A percentile compares a stretch with the other conserved stretches of the same genome.
phyloP scores from a whole-genome alignment of 2,888 invertebrate genomes.

The Monopis laevigella region DNA sequence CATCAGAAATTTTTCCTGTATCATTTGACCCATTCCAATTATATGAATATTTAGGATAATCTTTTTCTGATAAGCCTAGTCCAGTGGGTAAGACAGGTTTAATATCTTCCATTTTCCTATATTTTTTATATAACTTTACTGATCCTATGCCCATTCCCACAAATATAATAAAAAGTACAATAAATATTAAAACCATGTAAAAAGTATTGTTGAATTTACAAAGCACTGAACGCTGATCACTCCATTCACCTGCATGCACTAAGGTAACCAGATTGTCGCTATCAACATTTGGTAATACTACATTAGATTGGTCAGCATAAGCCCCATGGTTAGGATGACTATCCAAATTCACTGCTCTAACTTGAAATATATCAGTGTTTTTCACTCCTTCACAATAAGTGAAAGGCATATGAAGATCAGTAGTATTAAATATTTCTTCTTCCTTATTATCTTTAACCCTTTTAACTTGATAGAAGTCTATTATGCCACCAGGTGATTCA shows the following conservation, averaged over 20 bases:
- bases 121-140: slow-evolving; percentile 67
- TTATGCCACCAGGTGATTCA: slow-evolving; percentile 53
- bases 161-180: slow-evolving; percentile 33
- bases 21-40: slow-evolving; percentile 47
- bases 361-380: slow-evolving; percentile 41
- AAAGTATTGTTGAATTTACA: slow-evolving; percentile 33
- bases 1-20: slow-evolving; percentile 53
- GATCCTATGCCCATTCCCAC: slow-evolving; percentile 39
- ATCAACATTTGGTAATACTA: background rate
- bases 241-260: slow-evolving; percentile 44
- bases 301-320: background rate
- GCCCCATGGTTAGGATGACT: slow-evolving; percentile 38
- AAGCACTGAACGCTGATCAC: slow-evolving; percentile 23
- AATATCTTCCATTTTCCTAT: slow-evolving; percentile 73
- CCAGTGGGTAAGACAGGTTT: slow-evolving; percentile 75
- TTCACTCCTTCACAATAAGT: slow-evolving; percentile 40
- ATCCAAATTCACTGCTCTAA: slow-evolving; percentile 51
- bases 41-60: slow-evolving; percentile 47
- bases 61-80: slow-evolving; percentile 58
- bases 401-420: slow-evolving; percentile 29
- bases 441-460: slow-evolving; percentile 37
- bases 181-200: slow-evolving; percentile 38
- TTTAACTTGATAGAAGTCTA: slow-evolving; percentile 68
- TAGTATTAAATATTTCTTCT: slow-evolving; percentile 34
- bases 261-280: background rate